These are phyloP conservation scores for Trachelus troglodyta DNA, from an alignment of 2,888 invertebrate species.

Conservation along the genomic window DNA sequence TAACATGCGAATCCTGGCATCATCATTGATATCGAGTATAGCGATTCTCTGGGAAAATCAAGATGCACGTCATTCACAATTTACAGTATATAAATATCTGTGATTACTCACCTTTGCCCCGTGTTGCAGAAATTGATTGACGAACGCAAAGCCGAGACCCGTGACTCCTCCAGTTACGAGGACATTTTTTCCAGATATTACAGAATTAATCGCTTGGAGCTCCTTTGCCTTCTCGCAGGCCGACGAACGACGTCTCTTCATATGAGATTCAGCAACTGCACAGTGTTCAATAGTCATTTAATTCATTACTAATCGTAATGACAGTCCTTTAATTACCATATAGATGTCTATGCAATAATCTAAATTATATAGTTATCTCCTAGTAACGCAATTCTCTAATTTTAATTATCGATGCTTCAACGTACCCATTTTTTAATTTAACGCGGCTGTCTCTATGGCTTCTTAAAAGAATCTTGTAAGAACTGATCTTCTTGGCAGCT, in stretches of 20 bases:
- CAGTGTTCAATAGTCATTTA: no score
- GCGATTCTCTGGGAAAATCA: constrained; percentile 44
- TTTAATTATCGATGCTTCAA: no score
- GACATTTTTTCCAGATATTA: constrained; percentile 56
- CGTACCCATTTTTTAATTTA: no score
- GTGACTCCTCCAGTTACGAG: constrained; percentile 57
- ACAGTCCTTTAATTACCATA: no score
- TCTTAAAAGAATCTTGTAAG: neutral
- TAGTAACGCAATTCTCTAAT: no score
- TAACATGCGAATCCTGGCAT: constrained; percentile 36
- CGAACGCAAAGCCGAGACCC: constrained; percentile 56
- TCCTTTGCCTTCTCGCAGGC: constrained; percentile 54
- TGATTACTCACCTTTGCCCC: constrained; percentile 50
- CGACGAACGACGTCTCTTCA: constrained; percentile 42
- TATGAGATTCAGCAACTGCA: neutral
- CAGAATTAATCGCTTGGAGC: constrained; percentile 49
- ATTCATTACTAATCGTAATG: no score
- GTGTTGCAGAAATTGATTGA: constrained; percentile 54
- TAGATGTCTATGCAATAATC: no score
- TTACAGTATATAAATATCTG: neutral
- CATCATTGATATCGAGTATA: constrained; percentile 51
- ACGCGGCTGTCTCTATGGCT: no score
- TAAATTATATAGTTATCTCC: no score
- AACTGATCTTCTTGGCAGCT: constrained; percentile 15
- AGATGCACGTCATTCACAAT: neutral